These are phyloP conservation scores for Epiperipatus broadwayi DNA, from an alignment of 2,888 invertebrate species.

Conservation along the genomic window DNA sequence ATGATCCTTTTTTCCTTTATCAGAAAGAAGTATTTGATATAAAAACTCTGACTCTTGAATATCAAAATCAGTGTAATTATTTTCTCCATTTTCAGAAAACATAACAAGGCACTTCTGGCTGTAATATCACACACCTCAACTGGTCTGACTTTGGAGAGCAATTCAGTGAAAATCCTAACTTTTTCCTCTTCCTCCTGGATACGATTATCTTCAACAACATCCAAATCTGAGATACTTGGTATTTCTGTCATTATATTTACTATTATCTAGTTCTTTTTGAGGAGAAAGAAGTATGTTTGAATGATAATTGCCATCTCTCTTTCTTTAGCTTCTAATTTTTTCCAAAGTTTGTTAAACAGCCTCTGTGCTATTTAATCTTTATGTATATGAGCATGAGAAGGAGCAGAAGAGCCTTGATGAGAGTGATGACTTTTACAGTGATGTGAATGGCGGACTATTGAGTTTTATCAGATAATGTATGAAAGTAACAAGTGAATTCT, in stretches of 20 bases:
- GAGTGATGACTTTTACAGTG: conserved; percentile 18
- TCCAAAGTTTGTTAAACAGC: conserved; percentile 53
- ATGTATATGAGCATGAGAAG: conserved; percentile 26
- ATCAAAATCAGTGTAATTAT: conserved; percentile 34
- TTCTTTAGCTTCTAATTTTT: conserved; percentile 35
- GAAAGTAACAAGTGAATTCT: too few species aligned
- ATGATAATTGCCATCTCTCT: too few species aligned
- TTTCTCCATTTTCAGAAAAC: conserved; percentile 34
- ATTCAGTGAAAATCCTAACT: conserved; percentile 12
- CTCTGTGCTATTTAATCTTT: conserved; percentile 59
- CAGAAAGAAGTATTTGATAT: conserved; percentile 56
- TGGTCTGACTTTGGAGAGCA: conserved; percentile 16
- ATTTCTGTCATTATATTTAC: conserved; percentile 15
- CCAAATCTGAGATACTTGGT: conserved; percentile 13
- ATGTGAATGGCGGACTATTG: conserved; percentile 15
- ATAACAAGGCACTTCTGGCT: conserved; percentile 59
- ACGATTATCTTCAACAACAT: conserved; percentile 13
- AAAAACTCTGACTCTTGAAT: conserved; percentile 44
- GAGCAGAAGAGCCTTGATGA: conserved; percentile 17
- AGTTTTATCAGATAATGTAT: too few species aligned
- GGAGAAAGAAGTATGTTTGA: too few species aligned
- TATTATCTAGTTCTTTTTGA: too few species aligned
- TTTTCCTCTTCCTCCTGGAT: conserved; percentile 14
- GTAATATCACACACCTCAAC: conserved; percentile 58
- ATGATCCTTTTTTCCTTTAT: conserved; percentile 58